Base-by-base conservation (phyloP, 2,888 invertebrate species). In the Ectemnius continuus region DNA sequence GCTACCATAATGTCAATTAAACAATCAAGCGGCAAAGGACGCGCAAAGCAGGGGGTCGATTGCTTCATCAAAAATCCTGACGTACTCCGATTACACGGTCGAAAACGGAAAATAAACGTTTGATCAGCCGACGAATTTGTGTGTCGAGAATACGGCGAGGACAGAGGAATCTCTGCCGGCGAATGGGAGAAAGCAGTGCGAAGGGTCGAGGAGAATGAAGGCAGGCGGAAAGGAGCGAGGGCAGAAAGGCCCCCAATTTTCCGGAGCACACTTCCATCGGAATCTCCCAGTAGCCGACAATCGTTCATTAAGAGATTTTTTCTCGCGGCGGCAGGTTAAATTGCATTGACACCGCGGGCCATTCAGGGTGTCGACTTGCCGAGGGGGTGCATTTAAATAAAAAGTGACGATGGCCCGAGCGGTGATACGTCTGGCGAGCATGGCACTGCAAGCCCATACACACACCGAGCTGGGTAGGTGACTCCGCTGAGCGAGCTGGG, bases 261-360 rank as follows among this genome's bases (percentile, higher is more conserved):
- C 82, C 64, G 78, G 81, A 13, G 36, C 36, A 79, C 83, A 85
- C 86, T 88, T 87, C 88, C 84, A 87, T 86, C 84, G 84, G 79
- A 78, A 86, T 82, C 75, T 82, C 75, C 78, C 73, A 61, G 78
- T 75, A 78, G 71, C 80, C 84, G 86, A 90, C 90, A 89, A 90
- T 90, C 90, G 89, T 87, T 90, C 90, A 88, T 90, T 90, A 90
- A 88, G 90, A 88, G 87, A 88, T 87, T 88, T 89, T 89, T 86
- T 86, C 82, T 82, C 81, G 58, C 73, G 77, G 64, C 79, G 75
- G 76, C 82, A 74, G 80, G 84, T 86, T 86, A 85, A 87, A 87
- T 87, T 85, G 84, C 86, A 85, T 85, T 82, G 85, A 78, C 84
- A 81, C 79, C 61, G 79, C 81, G 84, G 74, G 78, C 82, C 81